These are phyloP conservation scores for Malurus melanocephalus DNA, from an alignment of 2,113 vertebrate genomes.

Conservation along the genomic window DNA sequence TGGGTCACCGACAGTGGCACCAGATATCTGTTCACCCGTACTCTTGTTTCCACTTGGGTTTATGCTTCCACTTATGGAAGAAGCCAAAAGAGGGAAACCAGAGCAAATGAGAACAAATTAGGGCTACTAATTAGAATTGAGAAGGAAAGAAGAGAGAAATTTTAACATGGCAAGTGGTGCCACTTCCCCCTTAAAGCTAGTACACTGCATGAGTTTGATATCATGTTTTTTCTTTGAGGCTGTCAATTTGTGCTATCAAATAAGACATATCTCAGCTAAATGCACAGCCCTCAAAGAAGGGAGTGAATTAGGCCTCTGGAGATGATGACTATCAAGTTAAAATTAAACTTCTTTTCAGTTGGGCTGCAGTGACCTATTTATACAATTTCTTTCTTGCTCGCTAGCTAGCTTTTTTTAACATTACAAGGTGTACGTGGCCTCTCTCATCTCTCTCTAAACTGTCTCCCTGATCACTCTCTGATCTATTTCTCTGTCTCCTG, in stretches of 20 bases:
- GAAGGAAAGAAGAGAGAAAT: background rate
- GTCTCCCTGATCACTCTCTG: slow-evolving; percentile 66
- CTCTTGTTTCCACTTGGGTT: background rate
- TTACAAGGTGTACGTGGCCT: slow-evolving; percentile 46
- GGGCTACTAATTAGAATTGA: background rate
- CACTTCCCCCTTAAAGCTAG: background rate
- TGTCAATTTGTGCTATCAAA: background rate
- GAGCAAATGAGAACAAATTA: background rate
- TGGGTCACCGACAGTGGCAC: background rate
- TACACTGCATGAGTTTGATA: background rate
- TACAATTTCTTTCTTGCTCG: slow-evolving; percentile 35
- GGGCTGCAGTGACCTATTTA: slow-evolving; percentile 62
- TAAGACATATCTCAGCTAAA: slow-evolving; percentile 22
- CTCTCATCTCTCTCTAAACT: slow-evolving; percentile 62
- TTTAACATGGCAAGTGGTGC: background rate
- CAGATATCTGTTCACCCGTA: background rate
- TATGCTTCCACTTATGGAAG: background rate
- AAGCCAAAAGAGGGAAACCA: background rate
- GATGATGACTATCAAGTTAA: slow-evolving; percentile 43
- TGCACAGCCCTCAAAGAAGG: background rate
- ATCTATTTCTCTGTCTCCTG: slow-evolving; percentile 63
- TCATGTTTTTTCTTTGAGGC: background rate
- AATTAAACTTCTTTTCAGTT: slow-evolving; percentile 37
- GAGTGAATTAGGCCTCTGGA: slow-evolving; percentile 20
- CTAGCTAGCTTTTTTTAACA: slow-evolving; percentile 33